Base-by-base conservation (phyloP, 2,888 invertebrate genomes). In the Halocaridina rubra region DNA sequence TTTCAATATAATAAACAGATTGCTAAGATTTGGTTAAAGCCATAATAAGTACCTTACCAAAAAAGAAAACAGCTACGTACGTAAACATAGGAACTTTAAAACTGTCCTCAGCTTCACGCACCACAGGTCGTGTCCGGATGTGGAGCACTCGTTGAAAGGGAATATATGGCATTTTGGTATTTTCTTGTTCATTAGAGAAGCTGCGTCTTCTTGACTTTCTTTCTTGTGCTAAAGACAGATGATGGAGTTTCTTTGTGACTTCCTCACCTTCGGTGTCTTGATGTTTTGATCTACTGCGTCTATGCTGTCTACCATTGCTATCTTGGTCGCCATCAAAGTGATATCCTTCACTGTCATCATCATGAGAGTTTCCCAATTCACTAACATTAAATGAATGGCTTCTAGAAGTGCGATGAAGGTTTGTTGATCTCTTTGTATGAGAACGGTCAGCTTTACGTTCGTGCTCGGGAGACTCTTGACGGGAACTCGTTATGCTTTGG, bases 91-190 rank as follows among this genome's bases (percentile, higher is more conserved):
- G 33, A 33, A 33, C 33, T 33, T 16, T n/a, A 32, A 71, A 8
- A 33, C 30, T 19, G 2, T 22, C 32, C 33, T 32, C 53, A 7
- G 77, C 22, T 29, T 3, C 22, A 24, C 3, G 32, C 22, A 8
- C 27, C 16, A 19, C 32, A 22, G 2, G 77, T 29, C 33, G 24
- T 59, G 22, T 59, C 19, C 69, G 24, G n/a, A 57, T 77, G 32
- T 61, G n/a, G 2, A 19, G 61, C 22, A 77, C 77, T 16, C 77
- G 29, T 33, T 77, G 77, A 61, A 77, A 77, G 3, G 77, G 77
- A 19, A 77, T 77, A 61, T 22, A 77, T 8, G 77, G 77, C 77
- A 61, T 61, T 61, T 61, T 77, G 59, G 57, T 2, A 16, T 32
- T 69, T 5, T 13, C 53, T 10, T 16, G 19, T 3, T 19, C 53